Conservation (phyloP, 2,113 vertebrate genomes). For the Nymphicus hollandicus region DNA sequence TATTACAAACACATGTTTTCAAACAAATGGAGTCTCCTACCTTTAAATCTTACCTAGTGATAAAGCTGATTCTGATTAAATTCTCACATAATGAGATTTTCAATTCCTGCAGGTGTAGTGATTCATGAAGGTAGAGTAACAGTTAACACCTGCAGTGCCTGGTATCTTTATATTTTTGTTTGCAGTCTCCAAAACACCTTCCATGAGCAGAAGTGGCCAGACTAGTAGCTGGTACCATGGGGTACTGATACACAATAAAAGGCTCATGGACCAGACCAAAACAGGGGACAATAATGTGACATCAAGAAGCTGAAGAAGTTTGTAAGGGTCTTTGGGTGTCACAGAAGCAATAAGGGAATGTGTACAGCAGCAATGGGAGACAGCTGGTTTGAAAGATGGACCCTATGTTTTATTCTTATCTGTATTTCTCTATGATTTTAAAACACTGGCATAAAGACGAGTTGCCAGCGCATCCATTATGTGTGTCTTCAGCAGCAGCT, state of each 20-base stretch:
- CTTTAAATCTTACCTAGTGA: not conserved
- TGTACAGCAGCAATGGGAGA: not conserved
- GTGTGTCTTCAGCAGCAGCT: not conserved
- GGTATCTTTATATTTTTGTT: not conserved
- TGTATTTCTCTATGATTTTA: not conserved
- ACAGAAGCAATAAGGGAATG: not conserved
- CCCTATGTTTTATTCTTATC: not conserved
- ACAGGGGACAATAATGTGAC: not conserved
- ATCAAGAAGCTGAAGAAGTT: not conserved
- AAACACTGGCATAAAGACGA: constrained; percentile 7
- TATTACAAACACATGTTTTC: not conserved
- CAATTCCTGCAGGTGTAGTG: not conserved
- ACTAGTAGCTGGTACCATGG: not conserved
- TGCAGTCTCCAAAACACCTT: not conserved
- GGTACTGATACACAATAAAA: not conserved
- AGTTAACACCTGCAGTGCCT: not conserved
- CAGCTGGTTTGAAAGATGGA: not conserved
- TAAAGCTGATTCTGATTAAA: constrained; percentile 22
- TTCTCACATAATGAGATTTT: not conserved
- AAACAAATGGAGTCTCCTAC: not conserved
- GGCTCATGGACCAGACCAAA: fast-evolving
- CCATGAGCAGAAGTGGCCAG: not conserved
- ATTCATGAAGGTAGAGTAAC: not conserved
- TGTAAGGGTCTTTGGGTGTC: not conserved
- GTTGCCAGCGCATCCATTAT: not conserved